Percentiles rank a stretch among this genome's conserved stretches.
Conservation (phyloP, 92 coral and sea anemone genomes). For the Bergia sp. region DNA sequence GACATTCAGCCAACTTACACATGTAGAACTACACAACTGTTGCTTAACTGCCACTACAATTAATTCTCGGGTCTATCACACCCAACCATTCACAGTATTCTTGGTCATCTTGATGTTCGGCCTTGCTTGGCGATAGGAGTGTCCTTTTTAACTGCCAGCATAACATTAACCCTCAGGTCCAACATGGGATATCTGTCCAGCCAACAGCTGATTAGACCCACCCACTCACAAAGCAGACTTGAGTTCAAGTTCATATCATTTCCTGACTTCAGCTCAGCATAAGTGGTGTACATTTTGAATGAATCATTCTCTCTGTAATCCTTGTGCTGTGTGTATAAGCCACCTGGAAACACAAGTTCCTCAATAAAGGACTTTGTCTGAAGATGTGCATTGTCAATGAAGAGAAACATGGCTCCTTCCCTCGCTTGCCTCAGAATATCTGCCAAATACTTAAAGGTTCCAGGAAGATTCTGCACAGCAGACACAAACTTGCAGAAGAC, state of each 20-base stretch:
- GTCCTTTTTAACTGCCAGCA: conserved; percentile 84
- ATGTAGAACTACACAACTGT: too few relatives aligned
- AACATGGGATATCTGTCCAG: conserved; percentile 93
- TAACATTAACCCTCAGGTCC: conserved; percentile 89
- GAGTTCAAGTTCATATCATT: conserved; percentile 79
- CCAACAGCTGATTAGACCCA: conserved; percentile 87
- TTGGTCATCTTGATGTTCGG: conserved; percentile 27
- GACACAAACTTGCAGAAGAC: conserved; percentile 94
- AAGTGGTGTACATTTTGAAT: conserved; percentile 87
- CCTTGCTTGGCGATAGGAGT: neutral
- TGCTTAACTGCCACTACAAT: too few relatives aligned
- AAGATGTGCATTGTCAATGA: conserved; percentile 98
- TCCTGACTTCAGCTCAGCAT: conserved; percentile 96
- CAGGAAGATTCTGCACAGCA: conserved; percentile 92
- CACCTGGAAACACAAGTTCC: conserved; percentile 87
- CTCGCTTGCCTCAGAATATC: conserved; percentile 73
- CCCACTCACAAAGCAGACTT: conserved; percentile 83
- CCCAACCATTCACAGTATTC: neutral
- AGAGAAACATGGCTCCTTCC: conserved; percentile 90
- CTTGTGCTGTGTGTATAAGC: conserved; percentile 69
- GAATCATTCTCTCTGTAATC: conserved; percentile 79
- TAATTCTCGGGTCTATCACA: neutral
- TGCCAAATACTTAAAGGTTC: conserved; percentile 78
- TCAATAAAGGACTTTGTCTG: conserved; percentile 93
- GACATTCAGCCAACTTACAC: too few relatives aligned